Conservation (phyloP, 2,797 vertebrate genomes). For the Botia almorhae region DNA sequence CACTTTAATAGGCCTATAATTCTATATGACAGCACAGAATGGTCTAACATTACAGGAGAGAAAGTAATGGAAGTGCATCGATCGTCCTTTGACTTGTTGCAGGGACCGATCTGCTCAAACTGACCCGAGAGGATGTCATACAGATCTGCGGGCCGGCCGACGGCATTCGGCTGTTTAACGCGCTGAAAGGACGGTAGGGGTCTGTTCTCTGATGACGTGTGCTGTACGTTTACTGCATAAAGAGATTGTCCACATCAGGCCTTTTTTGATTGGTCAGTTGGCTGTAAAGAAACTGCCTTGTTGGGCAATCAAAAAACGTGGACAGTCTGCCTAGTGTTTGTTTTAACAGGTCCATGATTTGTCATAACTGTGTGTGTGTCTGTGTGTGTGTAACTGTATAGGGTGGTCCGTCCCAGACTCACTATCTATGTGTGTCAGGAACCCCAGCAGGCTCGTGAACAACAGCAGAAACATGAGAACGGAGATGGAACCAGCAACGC, state of each 20-base stretch:
- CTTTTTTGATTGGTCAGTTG: not conserved
- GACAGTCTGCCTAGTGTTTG: too few relatives aligned
- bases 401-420: slow-evolving; percentile 90
- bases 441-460: slow-evolving; percentile 86
- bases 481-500: slow-evolving; percentile 84
- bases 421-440: slow-evolving; percentile 98
- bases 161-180: slow-evolving; percentile 95
- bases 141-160: slow-evolving; percentile 98
- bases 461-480: slow-evolving; percentile 89
- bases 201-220: not conserved
- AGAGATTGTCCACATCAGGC: too few relatives aligned
- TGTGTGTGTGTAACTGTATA: slow-evolving; percentile 65
- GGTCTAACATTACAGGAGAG: not conserved
- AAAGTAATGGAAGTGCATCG: not conserved
- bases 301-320: too few relatives aligned
- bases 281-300: too few relatives aligned
- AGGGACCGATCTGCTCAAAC: slow-evolving; percentile 93
- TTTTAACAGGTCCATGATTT: too few relatives aligned
- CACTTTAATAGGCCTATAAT: not conserved
- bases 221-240: too few relatives aligned
- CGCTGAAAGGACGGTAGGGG: slow-evolving; percentile 90
- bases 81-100: slow-evolving; percentile 14
- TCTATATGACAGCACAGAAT: not conserved
- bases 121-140: slow-evolving; percentile 95
- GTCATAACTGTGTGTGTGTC: not conserved